These are phyloP conservation scores for Homalodisca vitripennis DNA, from an alignment of 1,140 invertebrate genomes.

Conservation along the genomic window DNA sequence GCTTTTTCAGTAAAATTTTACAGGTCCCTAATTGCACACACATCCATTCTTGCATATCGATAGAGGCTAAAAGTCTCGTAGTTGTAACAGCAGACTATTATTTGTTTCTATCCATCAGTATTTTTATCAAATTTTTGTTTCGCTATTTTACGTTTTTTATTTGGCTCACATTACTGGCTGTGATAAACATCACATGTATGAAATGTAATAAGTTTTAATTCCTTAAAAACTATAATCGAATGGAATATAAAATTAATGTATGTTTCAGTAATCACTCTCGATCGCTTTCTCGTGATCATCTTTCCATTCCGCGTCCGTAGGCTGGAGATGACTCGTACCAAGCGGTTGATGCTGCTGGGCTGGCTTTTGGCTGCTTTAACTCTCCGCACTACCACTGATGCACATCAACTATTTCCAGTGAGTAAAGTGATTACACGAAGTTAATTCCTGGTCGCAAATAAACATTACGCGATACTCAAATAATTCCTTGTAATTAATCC, in stretches of 20 bases:
- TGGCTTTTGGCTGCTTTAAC: slow-evolving; percentile 51
- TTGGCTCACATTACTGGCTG: background rate
- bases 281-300: slow-evolving; percentile 56
- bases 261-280: slow-evolving; percentile 54
- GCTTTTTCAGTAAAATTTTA: no score
- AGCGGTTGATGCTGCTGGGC: slow-evolving; percentile 50
- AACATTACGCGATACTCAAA: no score
- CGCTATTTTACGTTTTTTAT: background rate
- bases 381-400: slow-evolving; percentile 52
- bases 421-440: no score
- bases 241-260: background rate
- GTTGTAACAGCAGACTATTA: no score
- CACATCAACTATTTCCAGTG: slow-evolving; percentile 51
- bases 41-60: no score
- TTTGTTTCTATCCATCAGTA: no score
- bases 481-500: no score
- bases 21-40: no score
- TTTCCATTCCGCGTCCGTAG: slow-evolving; percentile 53
- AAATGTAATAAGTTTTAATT: background rate
- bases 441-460: no score
- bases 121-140: no score
- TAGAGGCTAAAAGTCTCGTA: no score
- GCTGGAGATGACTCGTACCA: slow-evolving; percentile 50
- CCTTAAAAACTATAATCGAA: background rate
- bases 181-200: background rate